phyloP scores from a whole-genome alignment of 2,888 invertebrate genomes.

The Nebria brevicollis region DNA sequence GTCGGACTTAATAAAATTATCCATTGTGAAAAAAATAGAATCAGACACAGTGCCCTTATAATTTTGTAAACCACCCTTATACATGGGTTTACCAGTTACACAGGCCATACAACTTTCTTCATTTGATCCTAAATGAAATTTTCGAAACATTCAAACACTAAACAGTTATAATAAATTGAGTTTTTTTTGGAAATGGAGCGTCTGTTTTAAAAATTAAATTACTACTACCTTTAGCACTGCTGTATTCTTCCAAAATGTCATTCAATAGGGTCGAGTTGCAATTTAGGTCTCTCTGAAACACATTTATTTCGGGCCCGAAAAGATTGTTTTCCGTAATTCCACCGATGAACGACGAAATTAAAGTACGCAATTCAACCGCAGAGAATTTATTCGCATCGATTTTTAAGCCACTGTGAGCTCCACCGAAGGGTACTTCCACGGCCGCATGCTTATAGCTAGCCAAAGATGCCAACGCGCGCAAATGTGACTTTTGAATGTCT shows the following conservation, averaged over 20 bases:
- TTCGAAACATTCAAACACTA: neutral
- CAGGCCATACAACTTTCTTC: constrained; percentile 22
- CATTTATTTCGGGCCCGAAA: constrained; percentile 51
- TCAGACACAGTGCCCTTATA: constrained; percentile 54
- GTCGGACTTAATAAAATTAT: constrained; percentile 55
- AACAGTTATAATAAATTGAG: too few relatives aligned
- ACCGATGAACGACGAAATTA: constrained; percentile 53
- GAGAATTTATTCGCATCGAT: constrained; percentile 55
- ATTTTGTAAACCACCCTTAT: constrained; percentile 55
- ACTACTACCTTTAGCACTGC: constrained; percentile 47
- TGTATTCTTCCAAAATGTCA: constrained; percentile 46
- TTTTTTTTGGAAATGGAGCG: neutral
- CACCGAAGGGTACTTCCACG: constrained; percentile 57
- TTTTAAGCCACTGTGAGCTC: constrained; percentile 58
- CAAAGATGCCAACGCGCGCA: constrained; percentile 51
- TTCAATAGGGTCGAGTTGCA: constrained; percentile 57
- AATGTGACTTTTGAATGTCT: neutral
- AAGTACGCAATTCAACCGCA: constrained; percentile 54
- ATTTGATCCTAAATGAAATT: neutral
- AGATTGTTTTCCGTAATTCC: constrained; percentile 53
- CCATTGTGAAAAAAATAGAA: constrained; percentile 54
- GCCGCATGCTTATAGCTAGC: constrained; percentile 58
- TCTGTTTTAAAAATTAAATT: too few relatives aligned
- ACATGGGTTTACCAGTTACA: constrained; percentile 54
- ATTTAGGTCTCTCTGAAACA: constrained; percentile 58